Evolutionary conservation across 2,797 vertebrate species (phyloP).

Genomic region (Poeciliopsis paucimaculata): DNA sequence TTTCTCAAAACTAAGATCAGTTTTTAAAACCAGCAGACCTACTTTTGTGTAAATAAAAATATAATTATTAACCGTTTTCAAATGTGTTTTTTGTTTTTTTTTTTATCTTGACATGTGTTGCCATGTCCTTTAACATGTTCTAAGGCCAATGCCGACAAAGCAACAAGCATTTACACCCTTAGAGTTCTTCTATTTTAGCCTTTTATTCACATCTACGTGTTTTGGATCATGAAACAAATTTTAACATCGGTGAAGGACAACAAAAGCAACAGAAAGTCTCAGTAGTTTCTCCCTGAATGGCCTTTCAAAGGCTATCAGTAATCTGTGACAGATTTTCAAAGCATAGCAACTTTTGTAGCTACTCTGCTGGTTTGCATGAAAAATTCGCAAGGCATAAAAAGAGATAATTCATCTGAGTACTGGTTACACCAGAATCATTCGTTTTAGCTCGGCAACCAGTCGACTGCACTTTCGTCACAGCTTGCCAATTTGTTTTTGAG

Average conservation of each 20-base stretch:
- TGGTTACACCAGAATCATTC: constrained; percentile 34
- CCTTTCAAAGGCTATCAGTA: constrained; percentile 38
- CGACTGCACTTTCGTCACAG: constrained; percentile 45
- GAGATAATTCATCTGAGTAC: constrained; percentile 42
- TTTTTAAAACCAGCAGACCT: neutral
- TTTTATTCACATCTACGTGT: neutral
- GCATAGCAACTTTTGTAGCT: constrained; percentile 42
- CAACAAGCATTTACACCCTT: neutral
- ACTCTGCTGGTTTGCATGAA: constrained; percentile 44
- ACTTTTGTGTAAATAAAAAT: neutral
- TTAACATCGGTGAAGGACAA: neutral
- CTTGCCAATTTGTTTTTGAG: constrained; percentile 52
- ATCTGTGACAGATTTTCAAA: constrained; percentile 55
- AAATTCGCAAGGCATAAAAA: constrained; percentile 32
- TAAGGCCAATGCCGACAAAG: neutral
- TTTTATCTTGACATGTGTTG: neutral
- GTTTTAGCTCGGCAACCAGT: constrained; percentile 38
- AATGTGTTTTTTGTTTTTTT: neutral
- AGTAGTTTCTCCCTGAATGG: constrained; percentile 33
- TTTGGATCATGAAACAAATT: neutral
- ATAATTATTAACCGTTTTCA: neutral
- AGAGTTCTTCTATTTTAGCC: neutral
- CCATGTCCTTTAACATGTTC: neutral
- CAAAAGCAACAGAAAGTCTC: neutral
- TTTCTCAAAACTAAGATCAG: neutral